A percentile compares a stretch with the other conserved stretches of the same genome.
Conservation (phyloP, 2,888 invertebrate genomes). For the Stratiomys singularior region DNA sequence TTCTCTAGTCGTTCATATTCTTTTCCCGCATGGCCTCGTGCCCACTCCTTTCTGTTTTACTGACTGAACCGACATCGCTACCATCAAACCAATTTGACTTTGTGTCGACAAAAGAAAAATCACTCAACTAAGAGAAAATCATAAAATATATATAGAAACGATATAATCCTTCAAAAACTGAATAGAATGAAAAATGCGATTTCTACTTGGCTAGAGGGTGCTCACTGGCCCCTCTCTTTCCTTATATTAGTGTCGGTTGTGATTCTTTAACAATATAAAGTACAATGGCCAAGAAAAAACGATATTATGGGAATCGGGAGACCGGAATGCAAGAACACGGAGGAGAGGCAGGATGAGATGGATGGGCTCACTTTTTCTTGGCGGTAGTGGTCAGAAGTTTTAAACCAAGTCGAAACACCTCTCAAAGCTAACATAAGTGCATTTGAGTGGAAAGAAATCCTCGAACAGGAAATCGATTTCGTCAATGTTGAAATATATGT, state of each 20-base stretch:
- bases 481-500: too few relatives aligned
- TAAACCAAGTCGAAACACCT: too few relatives aligned
- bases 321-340: too few relatives aligned
- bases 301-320: too few relatives aligned
- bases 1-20: too few relatives aligned
- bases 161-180: conserved; percentile 11
- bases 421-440: neutral
- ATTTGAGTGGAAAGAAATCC: conserved; percentile 18
- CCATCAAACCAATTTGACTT: conserved; percentile 17
- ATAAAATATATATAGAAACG: conserved; percentile 11
- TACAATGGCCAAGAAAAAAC: too few relatives aligned
- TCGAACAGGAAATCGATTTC: conserved; percentile 24
- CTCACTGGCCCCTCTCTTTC: neutral
- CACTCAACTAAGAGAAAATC: conserved; percentile 35
- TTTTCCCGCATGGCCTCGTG: neutral
- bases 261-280: too few relatives aligned
- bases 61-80: too few relatives aligned
- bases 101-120: conserved; percentile 28
- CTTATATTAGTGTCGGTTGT: too few relatives aligned
- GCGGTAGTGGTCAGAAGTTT: too few relatives aligned
- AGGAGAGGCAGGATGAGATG: too few relatives aligned
- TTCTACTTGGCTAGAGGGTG: conserved; percentile 36
- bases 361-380: too few relatives aligned
- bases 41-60: neutral
- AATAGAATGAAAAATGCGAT: conserved; percentile 36